Evolutionary conservation across 2,888 invertebrate species (phyloP).

Genomic region (Flexamia atlantica): DNA sequence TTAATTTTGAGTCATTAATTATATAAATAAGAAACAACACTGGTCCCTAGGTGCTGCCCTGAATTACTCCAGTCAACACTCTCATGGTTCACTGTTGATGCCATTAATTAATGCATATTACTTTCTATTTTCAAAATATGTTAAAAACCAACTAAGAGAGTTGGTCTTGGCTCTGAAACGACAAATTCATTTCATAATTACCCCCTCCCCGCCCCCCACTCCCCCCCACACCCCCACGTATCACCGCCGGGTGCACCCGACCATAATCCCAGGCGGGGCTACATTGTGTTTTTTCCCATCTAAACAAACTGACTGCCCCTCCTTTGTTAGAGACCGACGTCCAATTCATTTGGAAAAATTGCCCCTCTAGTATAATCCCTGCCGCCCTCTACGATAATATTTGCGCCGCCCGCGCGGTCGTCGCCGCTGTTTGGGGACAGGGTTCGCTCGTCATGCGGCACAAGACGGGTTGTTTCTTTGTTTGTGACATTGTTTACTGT

Average conservation of each 20-base stretch:
- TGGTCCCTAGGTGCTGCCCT: too few species aligned
- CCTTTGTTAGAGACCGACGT: constrained; percentile 59
- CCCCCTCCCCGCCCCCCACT: not conserved
- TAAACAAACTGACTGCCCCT: constrained; percentile 65
- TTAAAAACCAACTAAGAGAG: too few species aligned
- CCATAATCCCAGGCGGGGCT: constrained; percentile 65
- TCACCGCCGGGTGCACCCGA: constrained; percentile 53
- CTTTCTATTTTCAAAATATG: too few species aligned
- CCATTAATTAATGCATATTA: too few species aligned
- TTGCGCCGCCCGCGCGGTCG: constrained; percentile 45
- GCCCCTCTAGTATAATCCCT: constrained; percentile 63
- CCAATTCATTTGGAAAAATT: constrained; percentile 67
- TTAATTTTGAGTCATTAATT: too few species aligned
- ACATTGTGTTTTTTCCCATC: constrained; percentile 65
- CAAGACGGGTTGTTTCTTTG: not conserved
- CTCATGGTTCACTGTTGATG: too few species aligned
- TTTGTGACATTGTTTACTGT: constrained; percentile 31
- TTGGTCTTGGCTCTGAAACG: too few species aligned
- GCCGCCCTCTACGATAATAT: constrained; percentile 59
- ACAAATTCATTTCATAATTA: too few species aligned
- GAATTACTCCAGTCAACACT: too few species aligned
- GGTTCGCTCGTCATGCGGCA: constrained; percentile 10
- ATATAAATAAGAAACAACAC: too few species aligned
- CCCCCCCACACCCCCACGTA: not conserved
- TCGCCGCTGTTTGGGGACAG: constrained; percentile 43